phyloP scores from a whole-genome alignment of 2,797 vertebrate genomes.

The Alosa sapidissima region DNA sequence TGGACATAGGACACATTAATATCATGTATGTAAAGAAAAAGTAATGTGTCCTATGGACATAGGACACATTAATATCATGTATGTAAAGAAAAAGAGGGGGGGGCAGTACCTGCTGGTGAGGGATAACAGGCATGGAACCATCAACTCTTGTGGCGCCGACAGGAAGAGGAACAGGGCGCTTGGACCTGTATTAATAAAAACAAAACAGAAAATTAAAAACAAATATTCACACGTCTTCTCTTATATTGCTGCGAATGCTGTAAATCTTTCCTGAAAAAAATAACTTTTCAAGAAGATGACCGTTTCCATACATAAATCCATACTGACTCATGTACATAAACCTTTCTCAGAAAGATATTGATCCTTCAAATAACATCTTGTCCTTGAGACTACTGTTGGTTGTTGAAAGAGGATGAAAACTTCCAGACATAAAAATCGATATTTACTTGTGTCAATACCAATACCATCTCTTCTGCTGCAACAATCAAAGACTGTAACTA shows the following conservation, averaged over 20 bases:
- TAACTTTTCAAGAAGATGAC: too few relatives aligned
- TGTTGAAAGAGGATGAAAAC: background rate
- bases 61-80: background rate
- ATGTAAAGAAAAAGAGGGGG: background rate
- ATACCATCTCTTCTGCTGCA: background rate
- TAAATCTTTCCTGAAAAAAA: background rate
- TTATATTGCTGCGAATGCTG: background rate
- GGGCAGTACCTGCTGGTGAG: conserved; percentile 89
- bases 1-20: background rate
- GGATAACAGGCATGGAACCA: conserved; percentile 79
- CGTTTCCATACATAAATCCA: background rate
- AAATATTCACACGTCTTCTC: background rate
- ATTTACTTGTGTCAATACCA: background rate
- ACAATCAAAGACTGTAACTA: background rate
- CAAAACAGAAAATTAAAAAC: background rate
- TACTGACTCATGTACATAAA: background rate
- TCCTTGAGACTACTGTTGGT: background rate
- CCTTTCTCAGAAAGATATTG: background rate
- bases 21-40: background rate
- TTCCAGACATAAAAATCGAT: conserved; percentile 7
- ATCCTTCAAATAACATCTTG: background rate
- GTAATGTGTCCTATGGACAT: too few relatives aligned
- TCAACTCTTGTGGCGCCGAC: conserved; percentile 77
- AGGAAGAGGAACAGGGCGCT: conserved; percentile 78
- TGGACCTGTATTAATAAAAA: conserved; percentile 74